Evolutionary conservation across 2,797 vertebrate species (phyloP).

Genomic region (Brachymystax lenok): DNA sequence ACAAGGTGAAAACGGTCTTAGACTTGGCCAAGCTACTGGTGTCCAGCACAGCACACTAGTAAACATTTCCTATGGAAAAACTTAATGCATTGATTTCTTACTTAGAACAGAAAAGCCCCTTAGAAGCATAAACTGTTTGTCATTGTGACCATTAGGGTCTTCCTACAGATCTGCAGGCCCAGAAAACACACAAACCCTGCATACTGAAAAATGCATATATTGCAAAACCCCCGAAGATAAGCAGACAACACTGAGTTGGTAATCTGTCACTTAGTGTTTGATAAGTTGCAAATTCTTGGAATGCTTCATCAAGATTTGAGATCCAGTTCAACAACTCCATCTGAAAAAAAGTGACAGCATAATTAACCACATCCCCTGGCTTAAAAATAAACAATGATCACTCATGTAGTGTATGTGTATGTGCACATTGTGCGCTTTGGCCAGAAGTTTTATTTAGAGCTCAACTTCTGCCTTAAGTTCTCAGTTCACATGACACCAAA

Average conservation of each 20-base stretch:
- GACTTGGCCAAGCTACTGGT: constrained; percentile 1
- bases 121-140: background rate
- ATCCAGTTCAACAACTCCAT: constrained; percentile 55
- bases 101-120: background rate
- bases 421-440: constrained; percentile 9
- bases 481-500: constrained; percentile 43
- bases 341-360: constrained; percentile 55
- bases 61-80: constrained; percentile 14
- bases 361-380: constrained; percentile 64
- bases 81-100: background rate
- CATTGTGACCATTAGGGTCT: background rate
- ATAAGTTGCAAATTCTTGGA: constrained; percentile 53
- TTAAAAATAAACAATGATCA: constrained; percentile 60
- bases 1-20: constrained; percentile 25
- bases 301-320: constrained; percentile 47
- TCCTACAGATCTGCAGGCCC: background rate
- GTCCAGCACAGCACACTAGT: constrained; percentile 13
- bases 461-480: constrained; percentile 2
- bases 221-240: constrained; percentile 1
- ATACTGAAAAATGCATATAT: background rate
- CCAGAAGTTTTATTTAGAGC: constrained; percentile 35
- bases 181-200: background rate
- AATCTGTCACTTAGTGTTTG: constrained; percentile 32
- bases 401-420: constrained; percentile 40
- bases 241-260: constrained; percentile 4